Conservation (phyloP, 2,797 vertebrate species). For the Alectoris magna region DNA sequence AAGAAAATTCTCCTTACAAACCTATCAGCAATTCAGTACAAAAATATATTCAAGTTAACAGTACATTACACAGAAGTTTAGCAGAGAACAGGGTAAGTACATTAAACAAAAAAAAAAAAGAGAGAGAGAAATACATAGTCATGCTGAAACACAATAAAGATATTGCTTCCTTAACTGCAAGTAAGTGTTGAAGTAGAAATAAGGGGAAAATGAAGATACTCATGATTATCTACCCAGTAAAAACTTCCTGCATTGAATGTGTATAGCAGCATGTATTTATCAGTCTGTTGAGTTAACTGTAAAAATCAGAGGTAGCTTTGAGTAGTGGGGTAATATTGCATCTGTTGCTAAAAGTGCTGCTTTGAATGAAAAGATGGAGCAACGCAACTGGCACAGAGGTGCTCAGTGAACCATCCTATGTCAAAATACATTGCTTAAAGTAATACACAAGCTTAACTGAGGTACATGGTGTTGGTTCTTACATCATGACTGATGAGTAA, state of each 20-base stretch:
- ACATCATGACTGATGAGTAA: conserved; percentile 68
- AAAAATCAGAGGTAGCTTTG: conserved; percentile 95
- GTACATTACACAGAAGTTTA: conserved; percentile 88
- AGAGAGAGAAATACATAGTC: conserved; percentile 81
- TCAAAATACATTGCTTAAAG: conserved; percentile 76
- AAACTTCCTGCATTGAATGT: conserved; percentile 83
- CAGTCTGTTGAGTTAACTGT: conserved; percentile 83
- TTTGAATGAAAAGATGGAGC: conserved; percentile 79
- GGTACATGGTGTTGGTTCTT: conserved; percentile 87
- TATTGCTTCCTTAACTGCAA: conserved; percentile 85
- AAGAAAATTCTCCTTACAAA: conserved; percentile 87
- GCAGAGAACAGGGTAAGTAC: conserved; percentile 84
- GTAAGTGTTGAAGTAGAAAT: conserved; percentile 79
- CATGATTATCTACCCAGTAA: conserved; percentile 78
- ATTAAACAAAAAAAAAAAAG: conserved; percentile 31
- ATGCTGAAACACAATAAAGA: conserved; percentile 79
- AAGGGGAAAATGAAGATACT: conserved; percentile 72
- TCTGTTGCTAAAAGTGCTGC: conserved; percentile 87
- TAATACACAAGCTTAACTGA: conserved; percentile 80
- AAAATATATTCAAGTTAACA: conserved; percentile 96
- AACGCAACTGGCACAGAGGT: conserved; percentile 64
- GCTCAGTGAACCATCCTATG: conserved; percentile 81
- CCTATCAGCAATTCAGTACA: conserved; percentile 89
- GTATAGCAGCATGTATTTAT: conserved; percentile 88
- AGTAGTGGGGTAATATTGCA: conserved; percentile 89